Percentiles rank a stretch among this genome's conserved stretches.
Evolutionary conservation across 2,888 invertebrate genomes (phyloP).

Genomic region (Neoscelio sp.): DNA sequence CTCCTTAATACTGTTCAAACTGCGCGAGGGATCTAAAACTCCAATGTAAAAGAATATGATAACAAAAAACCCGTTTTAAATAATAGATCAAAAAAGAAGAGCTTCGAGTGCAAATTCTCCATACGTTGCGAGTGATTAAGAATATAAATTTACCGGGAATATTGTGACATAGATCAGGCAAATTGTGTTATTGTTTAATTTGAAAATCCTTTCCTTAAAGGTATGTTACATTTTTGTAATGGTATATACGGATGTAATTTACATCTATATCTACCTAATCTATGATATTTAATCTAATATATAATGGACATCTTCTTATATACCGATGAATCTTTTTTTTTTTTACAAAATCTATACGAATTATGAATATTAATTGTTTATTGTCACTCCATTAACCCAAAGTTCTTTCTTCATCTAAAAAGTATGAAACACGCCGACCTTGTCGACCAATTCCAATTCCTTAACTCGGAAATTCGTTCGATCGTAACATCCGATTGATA

Average conservation of each 20-base stretch:
- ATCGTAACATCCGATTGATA: slow-evolving; percentile 37
- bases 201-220: not conserved
- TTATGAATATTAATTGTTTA: not conserved
- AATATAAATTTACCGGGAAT: not conserved
- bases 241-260: too few species aligned
- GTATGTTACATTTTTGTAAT: not conserved
- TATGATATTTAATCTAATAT: too few species aligned
- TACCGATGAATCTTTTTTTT: too few species aligned
- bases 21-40: slow-evolving; percentile 57
- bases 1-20: slow-evolving; percentile 62
- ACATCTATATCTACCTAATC: too few species aligned
- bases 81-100: slow-evolving; percentile 57
- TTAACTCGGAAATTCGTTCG: slow-evolving; percentile 1
- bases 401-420: too few species aligned
- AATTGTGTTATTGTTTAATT: not conserved
- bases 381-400: too few species aligned
- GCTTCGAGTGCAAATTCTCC: slow-evolving; percentile 27
- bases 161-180: too few species aligned
- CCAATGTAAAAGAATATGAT: slow-evolving; percentile 60
- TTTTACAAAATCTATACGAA: not conserved
- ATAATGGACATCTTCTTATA: too few species aligned
- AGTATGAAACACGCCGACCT: too few species aligned
- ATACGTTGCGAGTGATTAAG: slow-evolving; percentile 5
- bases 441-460: not conserved
- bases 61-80: slow-evolving; percentile 57